Percentiles rank a stretch among this genome's conserved stretches.
These are phyloP conservation scores for Miichthys miiuy DNA, from an alignment of 2,797 vertebrate species.

Conservation along the genomic window DNA sequence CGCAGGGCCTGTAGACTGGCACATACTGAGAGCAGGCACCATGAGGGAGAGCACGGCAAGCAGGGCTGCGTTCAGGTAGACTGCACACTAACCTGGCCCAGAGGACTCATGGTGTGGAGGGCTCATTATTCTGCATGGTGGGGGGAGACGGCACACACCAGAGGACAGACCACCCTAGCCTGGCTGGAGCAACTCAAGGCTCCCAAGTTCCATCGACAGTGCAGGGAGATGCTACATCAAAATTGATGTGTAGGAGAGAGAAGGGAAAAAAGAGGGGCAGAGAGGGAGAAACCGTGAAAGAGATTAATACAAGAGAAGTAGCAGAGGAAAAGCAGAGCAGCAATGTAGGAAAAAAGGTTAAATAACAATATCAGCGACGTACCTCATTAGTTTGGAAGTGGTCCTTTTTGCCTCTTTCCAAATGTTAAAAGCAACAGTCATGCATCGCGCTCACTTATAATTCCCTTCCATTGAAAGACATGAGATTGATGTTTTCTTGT, in stretches of 20 bases:
- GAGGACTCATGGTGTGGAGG: slow-evolving; percentile 99
- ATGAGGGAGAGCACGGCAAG: slow-evolving; percentile 94
- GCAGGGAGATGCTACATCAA: slow-evolving; percentile 81
- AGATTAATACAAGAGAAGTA: slow-evolving; percentile 69
- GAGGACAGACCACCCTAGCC: slow-evolving; percentile 91
- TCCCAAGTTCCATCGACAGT: slow-evolving; percentile 93
- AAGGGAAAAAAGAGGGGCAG: slow-evolving; percentile 36
- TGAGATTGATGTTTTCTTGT: slow-evolving; percentile 64
- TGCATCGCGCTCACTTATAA: slow-evolving; percentile 67
- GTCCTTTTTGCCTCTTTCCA: slow-evolving; percentile 74
- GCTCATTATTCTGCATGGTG: slow-evolving; percentile 98
- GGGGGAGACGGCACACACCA: slow-evolving; percentile 88
- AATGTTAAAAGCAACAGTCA: slow-evolving; percentile 74
- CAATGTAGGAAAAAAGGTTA: slow-evolving; percentile 66
- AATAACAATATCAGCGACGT: slow-evolving; percentile 77
- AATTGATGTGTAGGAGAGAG: slow-evolving; percentile 62
- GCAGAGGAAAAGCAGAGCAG: slow-evolving; percentile 66
- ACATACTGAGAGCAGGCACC: slow-evolving; percentile 92
- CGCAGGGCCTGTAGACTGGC: slow-evolving; percentile 86
- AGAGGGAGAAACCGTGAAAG: slow-evolving; percentile 56
- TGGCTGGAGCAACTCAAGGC: slow-evolving; percentile 91
- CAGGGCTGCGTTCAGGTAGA: slow-evolving; percentile 95
- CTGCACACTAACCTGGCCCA: slow-evolving; percentile 98
- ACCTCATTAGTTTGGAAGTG: slow-evolving; percentile 88
- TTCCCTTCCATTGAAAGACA: slow-evolving; percentile 65